These are phyloP conservation scores for Aleiodes sp. DNA, from an alignment of 1,140 invertebrate species.

Conservation along the genomic window DNA sequence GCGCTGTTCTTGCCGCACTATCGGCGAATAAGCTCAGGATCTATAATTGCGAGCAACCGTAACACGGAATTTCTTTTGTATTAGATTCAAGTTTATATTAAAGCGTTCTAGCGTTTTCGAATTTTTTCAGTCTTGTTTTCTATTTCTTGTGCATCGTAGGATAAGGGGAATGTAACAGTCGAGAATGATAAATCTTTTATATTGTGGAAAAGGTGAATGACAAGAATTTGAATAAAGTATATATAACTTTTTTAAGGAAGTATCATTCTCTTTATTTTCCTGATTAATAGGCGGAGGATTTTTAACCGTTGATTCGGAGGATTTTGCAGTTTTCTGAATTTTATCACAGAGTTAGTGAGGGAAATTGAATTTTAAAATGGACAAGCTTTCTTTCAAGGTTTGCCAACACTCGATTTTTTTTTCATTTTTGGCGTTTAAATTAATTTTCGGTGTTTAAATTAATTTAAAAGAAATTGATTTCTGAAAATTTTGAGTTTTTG, in stretches of 20 bases:
- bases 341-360: no score
- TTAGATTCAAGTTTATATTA: not conserved
- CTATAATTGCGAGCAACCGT: not conserved
- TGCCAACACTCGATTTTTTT: no score
- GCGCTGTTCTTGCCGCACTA: not conserved
- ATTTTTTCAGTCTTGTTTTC: not conserved
- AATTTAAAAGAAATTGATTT: no score
- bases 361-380: no score
- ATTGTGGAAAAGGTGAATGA: not conserved
- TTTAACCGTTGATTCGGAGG: no score
- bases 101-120: not conserved
- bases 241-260: constrained; percentile 7
- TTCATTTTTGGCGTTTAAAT: no score
- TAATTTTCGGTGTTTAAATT: no score
- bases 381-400: no score
- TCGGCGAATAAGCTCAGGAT: not conserved
- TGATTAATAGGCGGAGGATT: no score
- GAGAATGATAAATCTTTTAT: constrained; percentile 6
- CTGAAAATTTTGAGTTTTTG: no score
- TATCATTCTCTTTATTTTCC: no score
- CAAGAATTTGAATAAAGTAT: not conserved
- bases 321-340: no score
- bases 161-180: not conserved
- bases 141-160: not conserved
- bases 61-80: not conserved